Conservation (phyloP, 2,113 vertebrate species). For the Tretioscincus oriximinensis region DNA sequence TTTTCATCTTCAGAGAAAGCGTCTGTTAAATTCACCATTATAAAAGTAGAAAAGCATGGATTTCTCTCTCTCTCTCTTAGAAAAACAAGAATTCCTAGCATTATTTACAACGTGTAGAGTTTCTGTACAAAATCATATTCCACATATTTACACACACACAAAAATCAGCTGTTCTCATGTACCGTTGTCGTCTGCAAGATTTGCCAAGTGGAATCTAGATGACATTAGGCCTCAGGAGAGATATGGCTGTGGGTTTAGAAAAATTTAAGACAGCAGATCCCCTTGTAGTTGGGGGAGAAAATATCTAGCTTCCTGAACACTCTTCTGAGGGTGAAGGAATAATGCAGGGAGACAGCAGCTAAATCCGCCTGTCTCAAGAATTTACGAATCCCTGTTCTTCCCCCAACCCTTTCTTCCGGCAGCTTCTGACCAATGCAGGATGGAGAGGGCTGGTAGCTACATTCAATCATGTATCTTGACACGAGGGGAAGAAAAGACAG, state of each 20-base stretch:
- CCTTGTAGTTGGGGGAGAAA: not conserved
- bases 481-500: constrained; percentile 11
- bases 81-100: constrained; percentile 36
- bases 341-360: not conserved
- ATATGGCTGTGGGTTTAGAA: not conserved
- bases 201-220: constrained; percentile 2
- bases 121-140: constrained; percentile 37
- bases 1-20: constrained; percentile 28
- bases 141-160: constrained; percentile 57
- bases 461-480: constrained; percentile 6
- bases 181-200: not conserved
- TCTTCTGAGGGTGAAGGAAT: not conserved
- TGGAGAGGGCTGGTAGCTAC: not conserved
- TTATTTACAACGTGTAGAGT: constrained; percentile 35
- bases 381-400: not conserved
- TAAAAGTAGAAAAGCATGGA: constrained; percentile 66
- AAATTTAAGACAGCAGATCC: not conserved
- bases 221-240: not conserved
- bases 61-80: constrained; percentile 57
- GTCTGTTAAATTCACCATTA: constrained; percentile 33
- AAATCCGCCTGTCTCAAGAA: not conserved
- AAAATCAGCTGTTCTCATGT: constrained; percentile 3
- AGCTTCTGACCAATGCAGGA: constrained; percentile 11
- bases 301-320: constrained; percentile 17
- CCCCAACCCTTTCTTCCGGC: constrained; percentile 14